Percentiles rank a stretch among this genome's conserved stretches.
Evolutionary conservation across 2,113 vertebrate species (phyloP).

Genomic region (Python bivittatus): DNA sequence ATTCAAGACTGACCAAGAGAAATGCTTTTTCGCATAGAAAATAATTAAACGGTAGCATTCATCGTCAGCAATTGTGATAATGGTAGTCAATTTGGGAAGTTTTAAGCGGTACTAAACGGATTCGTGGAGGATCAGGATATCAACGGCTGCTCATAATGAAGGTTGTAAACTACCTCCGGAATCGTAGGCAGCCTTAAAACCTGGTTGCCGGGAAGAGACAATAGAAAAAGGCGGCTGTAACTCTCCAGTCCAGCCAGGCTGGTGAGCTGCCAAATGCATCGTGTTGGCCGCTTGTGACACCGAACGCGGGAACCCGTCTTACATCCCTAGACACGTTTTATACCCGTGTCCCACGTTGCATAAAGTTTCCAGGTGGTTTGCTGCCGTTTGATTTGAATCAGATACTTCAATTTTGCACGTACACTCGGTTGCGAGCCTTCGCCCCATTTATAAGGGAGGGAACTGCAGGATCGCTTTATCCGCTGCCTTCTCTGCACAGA

Average conservation of each 20-base stretch:
- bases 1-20: background rate
- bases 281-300: background rate
- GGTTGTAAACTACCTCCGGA: background rate
- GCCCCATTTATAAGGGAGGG: background rate
- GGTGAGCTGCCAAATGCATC: background rate
- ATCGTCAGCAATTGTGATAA: background rate
- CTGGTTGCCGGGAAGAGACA: background rate
- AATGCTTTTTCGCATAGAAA: background rate
- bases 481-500: background rate
- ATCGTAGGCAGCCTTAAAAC: background rate
- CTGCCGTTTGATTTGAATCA: background rate
- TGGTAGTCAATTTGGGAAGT: background rate
- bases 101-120: background rate
- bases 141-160: background rate
- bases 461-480: background rate
- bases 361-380: background rate
- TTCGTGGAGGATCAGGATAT: background rate
- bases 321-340: background rate
- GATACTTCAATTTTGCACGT: background rate
- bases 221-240: background rate
- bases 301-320: background rate
- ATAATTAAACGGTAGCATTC: background rate
- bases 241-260: background rate
- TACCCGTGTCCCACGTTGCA: no score
- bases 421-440: background rate